Conservation (phyloP, 2,888 invertebrate species). For the Pinctada fucata region DNA sequence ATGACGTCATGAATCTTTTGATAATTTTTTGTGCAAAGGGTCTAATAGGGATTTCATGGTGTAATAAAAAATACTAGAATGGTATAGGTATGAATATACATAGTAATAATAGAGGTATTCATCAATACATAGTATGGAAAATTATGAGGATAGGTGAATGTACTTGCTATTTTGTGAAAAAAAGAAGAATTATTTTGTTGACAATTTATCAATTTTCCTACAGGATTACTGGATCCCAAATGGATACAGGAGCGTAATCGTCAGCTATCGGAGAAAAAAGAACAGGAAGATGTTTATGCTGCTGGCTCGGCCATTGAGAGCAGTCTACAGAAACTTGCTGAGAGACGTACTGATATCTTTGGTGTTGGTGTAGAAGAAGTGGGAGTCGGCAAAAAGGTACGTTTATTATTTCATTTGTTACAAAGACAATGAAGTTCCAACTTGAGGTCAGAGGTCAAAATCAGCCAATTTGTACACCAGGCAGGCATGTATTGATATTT, state of each 20-base stretch:
- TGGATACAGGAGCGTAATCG: conserved; percentile 98
- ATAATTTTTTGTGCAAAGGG: no score
- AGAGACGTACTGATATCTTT: conserved; percentile 99
- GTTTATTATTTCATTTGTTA: neutral
- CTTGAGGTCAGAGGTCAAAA: no score
- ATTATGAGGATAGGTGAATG: no score
- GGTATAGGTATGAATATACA: no score
- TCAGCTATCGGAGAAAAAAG: conserved; percentile 93
- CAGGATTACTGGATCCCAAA: conserved; percentile 93
- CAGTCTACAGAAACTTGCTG: conserved; percentile 95
- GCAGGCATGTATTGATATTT: neutral
- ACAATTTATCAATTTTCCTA: neutral
- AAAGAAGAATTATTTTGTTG: neutral
- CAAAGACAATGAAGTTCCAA: no score
- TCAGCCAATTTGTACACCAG: neutral
- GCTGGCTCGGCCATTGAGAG: conserved; percentile 90
- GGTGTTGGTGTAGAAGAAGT: conserved; percentile 96
- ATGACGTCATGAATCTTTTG: no score
- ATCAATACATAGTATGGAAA: no score
- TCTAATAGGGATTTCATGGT: no score
- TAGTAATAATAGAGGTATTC: no score
- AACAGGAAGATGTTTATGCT: conserved; percentile 89
- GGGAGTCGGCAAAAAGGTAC: conserved; percentile 96
- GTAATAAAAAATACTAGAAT: no score
- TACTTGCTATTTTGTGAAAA: no score